Base-by-base conservation (phyloP, 2,113 vertebrate species). In the Gallinago media region DNA sequence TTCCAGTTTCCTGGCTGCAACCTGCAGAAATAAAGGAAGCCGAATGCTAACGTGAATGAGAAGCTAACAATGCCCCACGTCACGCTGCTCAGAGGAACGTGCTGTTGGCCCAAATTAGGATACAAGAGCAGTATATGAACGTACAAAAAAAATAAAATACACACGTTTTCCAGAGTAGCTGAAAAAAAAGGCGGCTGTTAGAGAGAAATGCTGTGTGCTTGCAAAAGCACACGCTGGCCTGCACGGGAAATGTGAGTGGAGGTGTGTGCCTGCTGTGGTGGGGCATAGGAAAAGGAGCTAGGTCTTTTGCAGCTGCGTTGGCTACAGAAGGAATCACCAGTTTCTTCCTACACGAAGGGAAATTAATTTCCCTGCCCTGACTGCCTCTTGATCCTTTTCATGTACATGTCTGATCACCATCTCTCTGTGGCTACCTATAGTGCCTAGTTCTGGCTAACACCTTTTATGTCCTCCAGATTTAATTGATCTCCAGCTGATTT, bases 1-100 rank as follows among this genome's bases (percentile, higher is more conserved):
- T 98, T 98, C 98, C 98, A 98, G 98, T 98, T 98, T 98, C 98
- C 98, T 98, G 98, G 97, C 97, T 97, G 95, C 94, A 98, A 98
- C 97, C 97, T 98, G 97, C 96, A 97, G 97, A 97, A 98, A 97
- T 95, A 98, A 96, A 97, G 98, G 98, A 98, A 98, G 96, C 97
- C 1, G 77, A 89, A 62, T 77, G 94, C 88, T 94, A 97, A 91
- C n/a, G n/a, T 95, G 96, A 94, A 66, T 88, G 97, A 96, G 98
- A 97, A 90, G 75, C 84, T 92, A 94, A 97, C 94, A 97, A 92
- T 97, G 91, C 88, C 76, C 77, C 67, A 25, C 10, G 36, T 96
- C 92, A 91, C 3, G 3, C 92, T 78, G 88, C 89, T 93, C 4
- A 1, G 75, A 62, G 85, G 73, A 94, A 91, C 10, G 40, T 96